Evolutionary conservation across 2,797 vertebrate species (phyloP).

Genomic region (Pipistrellus nathusii): DNA sequence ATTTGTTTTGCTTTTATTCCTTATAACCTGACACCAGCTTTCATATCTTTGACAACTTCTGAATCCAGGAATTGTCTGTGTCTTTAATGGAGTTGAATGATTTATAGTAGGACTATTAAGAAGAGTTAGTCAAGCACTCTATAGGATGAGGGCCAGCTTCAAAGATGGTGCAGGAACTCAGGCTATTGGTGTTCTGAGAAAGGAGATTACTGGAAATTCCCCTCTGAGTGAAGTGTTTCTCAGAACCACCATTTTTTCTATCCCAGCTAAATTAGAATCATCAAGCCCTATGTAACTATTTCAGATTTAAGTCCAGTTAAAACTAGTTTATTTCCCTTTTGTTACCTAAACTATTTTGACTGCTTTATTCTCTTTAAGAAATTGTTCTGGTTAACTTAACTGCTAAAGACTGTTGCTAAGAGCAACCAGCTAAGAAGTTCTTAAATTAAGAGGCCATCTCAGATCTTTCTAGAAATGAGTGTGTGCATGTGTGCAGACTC

Average conservation of each 20-base stretch:
- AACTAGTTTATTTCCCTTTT: constrained; percentile 66
- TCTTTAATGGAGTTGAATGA: background rate
- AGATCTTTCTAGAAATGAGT: constrained; percentile 55
- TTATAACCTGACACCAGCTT: constrained; percentile 34
- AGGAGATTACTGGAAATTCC: background rate
- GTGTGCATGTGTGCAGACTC: background rate
- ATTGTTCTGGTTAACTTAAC: constrained; percentile 61
- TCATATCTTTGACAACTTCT: background rate
- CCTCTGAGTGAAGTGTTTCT: background rate
- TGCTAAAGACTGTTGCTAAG: constrained; percentile 74
- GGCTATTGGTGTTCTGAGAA: background rate
- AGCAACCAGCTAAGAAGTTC: constrained; percentile 72
- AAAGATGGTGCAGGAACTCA: background rate
- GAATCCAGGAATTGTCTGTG: background rate
- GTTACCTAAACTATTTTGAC: constrained; percentile 53
- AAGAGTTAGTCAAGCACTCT: background rate
- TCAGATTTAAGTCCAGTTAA: constrained; percentile 41
- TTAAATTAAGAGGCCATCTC: constrained; percentile 72
- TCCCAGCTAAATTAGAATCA: background rate
- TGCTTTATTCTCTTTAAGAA: constrained; percentile 64
- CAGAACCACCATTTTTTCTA: background rate
- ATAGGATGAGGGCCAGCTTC: background rate
- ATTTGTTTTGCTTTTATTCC: constrained; percentile 56
- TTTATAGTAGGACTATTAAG: background rate
- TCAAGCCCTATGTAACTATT: background rate